Conservation (phyloP, 2,113 vertebrate species). For the Mustela lutreola region DNA sequence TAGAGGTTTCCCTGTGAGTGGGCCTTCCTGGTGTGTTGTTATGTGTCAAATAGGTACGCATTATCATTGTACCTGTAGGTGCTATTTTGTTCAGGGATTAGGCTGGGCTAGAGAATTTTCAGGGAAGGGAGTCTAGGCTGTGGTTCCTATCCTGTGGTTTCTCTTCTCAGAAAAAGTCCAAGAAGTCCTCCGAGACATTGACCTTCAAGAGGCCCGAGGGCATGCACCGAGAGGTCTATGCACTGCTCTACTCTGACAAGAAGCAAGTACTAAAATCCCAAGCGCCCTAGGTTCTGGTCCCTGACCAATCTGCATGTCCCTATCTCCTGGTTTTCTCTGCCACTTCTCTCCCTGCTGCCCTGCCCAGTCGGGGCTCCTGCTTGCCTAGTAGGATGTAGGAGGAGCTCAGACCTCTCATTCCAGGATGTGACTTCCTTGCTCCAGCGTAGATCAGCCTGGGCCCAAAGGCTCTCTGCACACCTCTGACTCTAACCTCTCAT, state of each 20-base stretch:
- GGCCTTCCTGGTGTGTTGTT: neutral
- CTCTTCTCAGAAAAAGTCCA: conserved; percentile 95
- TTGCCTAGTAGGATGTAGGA: conserved; percentile 5
- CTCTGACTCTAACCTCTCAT: conserved; percentile 46
- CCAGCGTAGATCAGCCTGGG: neutral
- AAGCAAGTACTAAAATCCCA: conserved; percentile 90
- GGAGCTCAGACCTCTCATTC: neutral
- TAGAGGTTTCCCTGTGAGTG: neutral
- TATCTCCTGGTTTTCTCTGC: neutral
- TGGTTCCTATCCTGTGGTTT: conserved; percentile 42
- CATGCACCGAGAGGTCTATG: conserved; percentile 99
- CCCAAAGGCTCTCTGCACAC: neutral
- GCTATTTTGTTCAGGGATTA: conserved; percentile 17
- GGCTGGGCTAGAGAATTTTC: conserved; percentile 22
- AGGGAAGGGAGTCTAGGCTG: neutral
- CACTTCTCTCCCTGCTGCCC: neutral
- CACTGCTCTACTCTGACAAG: conserved; percentile 98
- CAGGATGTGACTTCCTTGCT: neutral
- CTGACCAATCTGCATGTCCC: neutral
- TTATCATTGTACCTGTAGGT: neutral
- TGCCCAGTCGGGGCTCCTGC: neutral
- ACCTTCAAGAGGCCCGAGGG: conserved; percentile 99
- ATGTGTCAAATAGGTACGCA: neutral
- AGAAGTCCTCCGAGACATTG: conserved; percentile 96
- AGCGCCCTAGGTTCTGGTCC: neutral